These are phyloP conservation scores for Schizopygopsis pylzovi DNA, from an alignment of 2,797 vertebrate species.

Conservation along the genomic window DNA sequence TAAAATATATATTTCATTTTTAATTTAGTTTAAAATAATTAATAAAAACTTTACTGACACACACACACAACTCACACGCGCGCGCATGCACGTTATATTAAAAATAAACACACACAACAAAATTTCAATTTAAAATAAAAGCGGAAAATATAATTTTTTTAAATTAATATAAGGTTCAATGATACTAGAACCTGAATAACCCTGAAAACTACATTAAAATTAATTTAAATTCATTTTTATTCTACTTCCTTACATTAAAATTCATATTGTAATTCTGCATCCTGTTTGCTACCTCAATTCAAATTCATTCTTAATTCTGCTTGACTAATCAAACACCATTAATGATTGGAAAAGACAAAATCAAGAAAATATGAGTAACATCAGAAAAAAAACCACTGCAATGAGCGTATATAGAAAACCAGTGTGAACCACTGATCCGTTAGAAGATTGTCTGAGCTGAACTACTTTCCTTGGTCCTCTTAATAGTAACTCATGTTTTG, in stretches of 20 bases:
- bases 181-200: neutral
- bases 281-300: neutral
- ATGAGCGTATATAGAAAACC: neutral
- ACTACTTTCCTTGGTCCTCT: conserved; percentile 22
- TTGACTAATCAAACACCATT: neutral
- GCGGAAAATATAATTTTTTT: neutral
- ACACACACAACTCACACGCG: too few relatives aligned
- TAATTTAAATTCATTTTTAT: neutral
- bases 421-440: neutral
- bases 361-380: neutral
- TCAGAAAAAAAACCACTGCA: neutral
- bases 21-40: neutral
- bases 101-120: neutral
- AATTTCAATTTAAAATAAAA: neutral
- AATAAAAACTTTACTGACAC: neutral
- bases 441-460: conserved; percentile 15
- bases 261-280: neutral
- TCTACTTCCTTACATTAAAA: neutral
- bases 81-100: neutral
- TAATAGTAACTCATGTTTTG: conserved; percentile 34
- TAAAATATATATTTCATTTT: neutral
- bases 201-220: neutral
- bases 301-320: neutral
- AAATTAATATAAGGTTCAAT: neutral
- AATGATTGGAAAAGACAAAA: neutral